Percentiles rank a stretch among this genome's conserved stretches.
phyloP scores from a whole-genome alignment of 2,888 invertebrate genomes.

The Leptopilina myrica region DNA sequence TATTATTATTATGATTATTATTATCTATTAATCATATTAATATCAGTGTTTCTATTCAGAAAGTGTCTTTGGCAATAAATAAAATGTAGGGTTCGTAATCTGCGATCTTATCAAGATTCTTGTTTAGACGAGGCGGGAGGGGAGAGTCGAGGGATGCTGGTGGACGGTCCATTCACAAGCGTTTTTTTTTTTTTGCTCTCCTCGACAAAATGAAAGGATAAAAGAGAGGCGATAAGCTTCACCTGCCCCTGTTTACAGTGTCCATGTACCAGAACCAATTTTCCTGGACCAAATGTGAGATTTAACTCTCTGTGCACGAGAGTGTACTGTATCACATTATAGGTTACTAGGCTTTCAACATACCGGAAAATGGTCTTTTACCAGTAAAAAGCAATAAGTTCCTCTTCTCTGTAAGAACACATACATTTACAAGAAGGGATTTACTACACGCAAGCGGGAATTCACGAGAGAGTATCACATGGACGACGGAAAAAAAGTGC shows the following conservation, averaged over 20 bases:
- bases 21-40: too few species aligned
- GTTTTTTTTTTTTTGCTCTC: not conserved
- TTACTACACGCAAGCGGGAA: not conserved
- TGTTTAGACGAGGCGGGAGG: not conserved
- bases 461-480: not conserved
- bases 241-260: constrained; percentile 17
- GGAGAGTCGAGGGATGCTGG: constrained; percentile 2
- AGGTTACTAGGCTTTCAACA: constrained; percentile 16
- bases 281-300: constrained; percentile 18
- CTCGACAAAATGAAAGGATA: not conserved
- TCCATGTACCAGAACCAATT: constrained; percentile 20
- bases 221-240: constrained; percentile 19
- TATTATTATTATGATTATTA: too few species aligned
- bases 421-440: not conserved
- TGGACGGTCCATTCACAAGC: constrained; percentile 12
- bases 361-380: constrained; percentile 4
- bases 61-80: not conserved
- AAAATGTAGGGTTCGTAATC: not conserved
- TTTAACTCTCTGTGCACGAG: not conserved
- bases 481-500: constrained; percentile 1
- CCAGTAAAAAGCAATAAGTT: constrained; percentile 3
- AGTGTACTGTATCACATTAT: constrained; percentile 19
- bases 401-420: constrained; percentile 3
- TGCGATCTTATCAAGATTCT: constrained; percentile 22
- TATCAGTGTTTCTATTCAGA: too few species aligned